phyloP scores from a whole-genome alignment of 1,140 invertebrate genomes.

The Drosophila willistoni region DNA sequence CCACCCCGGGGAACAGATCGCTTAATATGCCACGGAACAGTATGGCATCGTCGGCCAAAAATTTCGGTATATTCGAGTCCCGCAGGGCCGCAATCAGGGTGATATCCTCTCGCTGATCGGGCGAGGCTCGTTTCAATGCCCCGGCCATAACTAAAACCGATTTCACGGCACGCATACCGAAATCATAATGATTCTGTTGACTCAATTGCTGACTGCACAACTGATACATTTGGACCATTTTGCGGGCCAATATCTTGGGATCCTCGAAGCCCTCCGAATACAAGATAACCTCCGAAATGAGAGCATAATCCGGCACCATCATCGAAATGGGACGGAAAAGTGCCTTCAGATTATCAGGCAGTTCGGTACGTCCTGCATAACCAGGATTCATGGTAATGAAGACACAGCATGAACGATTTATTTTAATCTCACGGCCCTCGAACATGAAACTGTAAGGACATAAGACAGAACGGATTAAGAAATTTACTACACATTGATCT shows the following conservation, averaged over 20 bases:
- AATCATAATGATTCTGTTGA: conserved; percentile 97
- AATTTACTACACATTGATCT: too few species aligned
- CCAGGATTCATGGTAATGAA: conserved; percentile 97
- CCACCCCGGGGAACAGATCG: conserved; percentile 94
- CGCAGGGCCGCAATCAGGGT: conserved; percentile 92
- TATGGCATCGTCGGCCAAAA: conserved; percentile 92
- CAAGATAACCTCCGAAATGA: conserved; percentile 96
- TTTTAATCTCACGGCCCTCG: conserved; percentile 94
- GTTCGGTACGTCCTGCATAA: conserved; percentile 93
- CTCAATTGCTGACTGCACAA: conserved; percentile 96
- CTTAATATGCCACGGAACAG: conserved; percentile 94
- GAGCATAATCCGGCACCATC: conserved; percentile 96
- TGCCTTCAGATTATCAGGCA: conserved; percentile 93
- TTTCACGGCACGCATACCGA: conserved; percentile 92
- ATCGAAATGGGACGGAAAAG: conserved; percentile 94
- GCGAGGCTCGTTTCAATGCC: conserved; percentile 92
- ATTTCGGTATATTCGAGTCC: conserved; percentile 97
- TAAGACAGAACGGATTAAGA: not conserved
- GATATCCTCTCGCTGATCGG: conserved; percentile 91
- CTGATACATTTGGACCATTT: conserved; percentile 97
- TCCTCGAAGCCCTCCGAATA: conserved; percentile 96
- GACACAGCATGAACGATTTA: conserved; percentile 93
- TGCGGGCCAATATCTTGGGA: conserved; percentile 92
- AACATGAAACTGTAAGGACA: conserved; percentile 88
- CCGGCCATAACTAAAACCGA: conserved; percentile 93